These are phyloP conservation scores for Eilema caniola DNA, from an alignment of 2,888 invertebrate species.

Conservation along the genomic window DNA sequence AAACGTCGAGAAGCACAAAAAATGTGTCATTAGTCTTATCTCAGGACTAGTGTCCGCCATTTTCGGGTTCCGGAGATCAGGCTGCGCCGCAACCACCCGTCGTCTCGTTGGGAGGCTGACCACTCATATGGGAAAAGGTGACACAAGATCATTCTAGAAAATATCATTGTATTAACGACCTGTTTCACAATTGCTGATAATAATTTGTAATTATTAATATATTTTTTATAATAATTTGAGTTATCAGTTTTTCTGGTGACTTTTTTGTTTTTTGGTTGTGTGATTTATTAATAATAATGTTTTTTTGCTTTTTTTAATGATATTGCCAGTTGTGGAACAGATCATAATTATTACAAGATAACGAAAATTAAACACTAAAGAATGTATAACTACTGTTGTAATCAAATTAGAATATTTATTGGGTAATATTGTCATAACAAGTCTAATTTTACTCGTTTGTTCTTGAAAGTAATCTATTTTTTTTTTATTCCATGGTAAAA, in stretches of 20 bases:
- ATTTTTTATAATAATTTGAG: not conserved
- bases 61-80: slow-evolving; percentile 19
- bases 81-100: slow-evolving; percentile 18
- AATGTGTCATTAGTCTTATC: slow-evolving; percentile 27
- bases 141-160: slow-evolving; percentile 26
- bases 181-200: slow-evolving; percentile 10
- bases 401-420: not conserved
- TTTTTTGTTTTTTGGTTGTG: not conserved
- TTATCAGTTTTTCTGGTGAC: not conserved
- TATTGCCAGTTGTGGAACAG: slow-evolving; percentile 12
- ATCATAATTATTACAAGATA: not conserved
- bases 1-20: slow-evolving; percentile 28
- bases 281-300: not conserved
- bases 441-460: not conserved
- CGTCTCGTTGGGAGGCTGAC: slow-evolving; percentile 18
- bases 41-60: slow-evolving; percentile 28
- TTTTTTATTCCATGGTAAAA: not conserved
- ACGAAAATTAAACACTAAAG: not conserved
- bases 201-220: not conserved
- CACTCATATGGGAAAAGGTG: slow-evolving; percentile 26
- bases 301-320: not conserved
- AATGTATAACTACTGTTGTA: not conserved
- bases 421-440: slow-evolving; percentile 15
- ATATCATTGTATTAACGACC: slow-evolving; percentile 16
- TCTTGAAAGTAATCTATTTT: not conserved